Evolutionary conservation across 2,888 invertebrate species (phyloP), one percentile per base, ranked within the genome.

Genomic region (Drosophila algonquin): DNA sequence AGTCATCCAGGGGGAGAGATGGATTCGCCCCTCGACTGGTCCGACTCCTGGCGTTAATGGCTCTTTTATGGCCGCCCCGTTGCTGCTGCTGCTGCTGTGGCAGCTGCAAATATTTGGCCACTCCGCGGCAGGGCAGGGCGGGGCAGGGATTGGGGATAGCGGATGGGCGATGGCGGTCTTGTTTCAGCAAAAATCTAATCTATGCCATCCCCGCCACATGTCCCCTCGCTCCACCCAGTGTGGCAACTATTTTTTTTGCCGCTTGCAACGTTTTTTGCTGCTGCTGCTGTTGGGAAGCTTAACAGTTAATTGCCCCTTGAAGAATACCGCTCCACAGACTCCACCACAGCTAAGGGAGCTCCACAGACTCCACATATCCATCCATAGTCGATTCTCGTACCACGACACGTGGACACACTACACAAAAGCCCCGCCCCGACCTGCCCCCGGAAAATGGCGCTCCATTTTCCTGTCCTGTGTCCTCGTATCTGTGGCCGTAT

Each of bases 291-390:
- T 78, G 56, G 76, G 74, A 77, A 87, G 79, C 79, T 76, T 69
- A 76, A 57, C 75, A 79, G 83, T 90, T 90, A 90, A 90, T 90
- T 90, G 90, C 90, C 90, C 90, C 90, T 90, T 90, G 83, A 90
- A 90, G 90, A 90, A 88, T 90, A 89, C 83, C 77, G 74, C 69
- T 63, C 45, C 72, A 40, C 40, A 14, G 40, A n/a, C 21, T 21
- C 21, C 40, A 6, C 14, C 40, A 40, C n/a, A 40, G 40, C n/a
- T 40, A 40, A n/a, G 40, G 56, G 54, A 65, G 68, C 18, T 67
- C 1, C 67, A 27, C 55, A 27, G 45, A 55, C 18, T 35, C 48
- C 35, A 35, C 59, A 27, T 3, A 21, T 21, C 21, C 18, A 32
- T 44, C 4, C 45, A 14, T 51, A 40, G 40, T n/a, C 40, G 14